Evolutionary conservation across 1,140 invertebrate species (phyloP).

Genomic region (Pseudomyrmex gracilis): DNA sequence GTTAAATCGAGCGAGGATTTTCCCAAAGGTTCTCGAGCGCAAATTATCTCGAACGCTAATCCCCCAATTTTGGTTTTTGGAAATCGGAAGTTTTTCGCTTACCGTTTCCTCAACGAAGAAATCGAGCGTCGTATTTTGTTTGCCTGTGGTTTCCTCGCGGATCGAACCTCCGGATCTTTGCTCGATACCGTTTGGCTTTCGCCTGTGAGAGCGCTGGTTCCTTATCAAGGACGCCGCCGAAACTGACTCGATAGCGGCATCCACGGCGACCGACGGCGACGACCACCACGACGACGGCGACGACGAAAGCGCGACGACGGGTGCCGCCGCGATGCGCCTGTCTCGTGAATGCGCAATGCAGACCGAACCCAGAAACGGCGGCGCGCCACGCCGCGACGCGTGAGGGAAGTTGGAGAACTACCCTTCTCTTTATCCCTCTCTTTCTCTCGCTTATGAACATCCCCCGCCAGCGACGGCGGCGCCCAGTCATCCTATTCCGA

Average conservation of each 20-base stretch:
- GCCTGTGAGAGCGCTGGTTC: neutral
- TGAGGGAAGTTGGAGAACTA: slow-evolving; percentile 79
- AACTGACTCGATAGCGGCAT: slow-evolving; percentile 46
- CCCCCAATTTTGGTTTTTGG: neutral
- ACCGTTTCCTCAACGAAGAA: slow-evolving; percentile 7
- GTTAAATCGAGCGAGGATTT: neutral
- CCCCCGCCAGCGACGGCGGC: slow-evolving; percentile 18
- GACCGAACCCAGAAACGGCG: slow-evolving; percentile 75
- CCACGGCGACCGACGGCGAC: neutral
- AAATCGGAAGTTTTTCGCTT: neutral
- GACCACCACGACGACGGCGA: slow-evolving; percentile 21
- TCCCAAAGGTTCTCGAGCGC: neutral
- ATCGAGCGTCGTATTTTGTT: neutral
- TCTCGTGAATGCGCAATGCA: slow-evolving; percentile 83
- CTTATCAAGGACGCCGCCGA: slow-evolving; percentile 35
- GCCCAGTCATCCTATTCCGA: neutral
- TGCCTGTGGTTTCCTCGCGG: neutral
- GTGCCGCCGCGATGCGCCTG: slow-evolving; percentile 77
- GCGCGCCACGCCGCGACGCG: slow-evolving; percentile 28
- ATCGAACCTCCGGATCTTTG: neutral
- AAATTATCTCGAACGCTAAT: neutral
- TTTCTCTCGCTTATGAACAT: slow-evolving; percentile 59
- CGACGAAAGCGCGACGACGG: slow-evolving; percentile 66
- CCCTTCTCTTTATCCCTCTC: slow-evolving; percentile 64
- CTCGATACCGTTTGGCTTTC: neutral